A percentile compares a stretch with the other conserved stretches of the same genome.
These are phyloP conservation scores for Sturnira hondurensis DNA, from an alignment of 2,113 vertebrate genomes.

Conservation along the genomic window DNA sequence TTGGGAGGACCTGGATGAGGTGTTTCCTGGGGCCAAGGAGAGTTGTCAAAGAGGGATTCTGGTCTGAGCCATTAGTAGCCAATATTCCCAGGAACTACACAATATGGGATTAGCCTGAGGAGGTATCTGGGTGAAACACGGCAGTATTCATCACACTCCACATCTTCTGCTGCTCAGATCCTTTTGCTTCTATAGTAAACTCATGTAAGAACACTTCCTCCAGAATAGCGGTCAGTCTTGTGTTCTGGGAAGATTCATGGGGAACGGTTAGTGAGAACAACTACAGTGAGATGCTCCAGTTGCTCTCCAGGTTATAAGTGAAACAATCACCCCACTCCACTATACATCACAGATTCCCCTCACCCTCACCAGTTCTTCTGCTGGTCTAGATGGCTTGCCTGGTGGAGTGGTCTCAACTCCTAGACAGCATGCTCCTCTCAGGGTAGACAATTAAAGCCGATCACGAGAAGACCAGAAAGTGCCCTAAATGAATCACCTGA, in stretches of 20 bases:
- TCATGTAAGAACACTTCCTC: neutral
- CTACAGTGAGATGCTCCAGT: no score
- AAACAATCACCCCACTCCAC: neutral
- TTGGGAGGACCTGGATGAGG: neutral
- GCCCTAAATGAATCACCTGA: neutral
- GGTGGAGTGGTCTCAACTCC: neutral
- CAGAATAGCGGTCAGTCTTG: neutral
- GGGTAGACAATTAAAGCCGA: neutral
- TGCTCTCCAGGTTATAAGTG: neutral
- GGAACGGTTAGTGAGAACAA: neutral
- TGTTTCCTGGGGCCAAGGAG: neutral
- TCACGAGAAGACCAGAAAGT: neutral
- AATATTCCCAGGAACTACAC: neutral
- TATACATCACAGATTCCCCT: neutral
- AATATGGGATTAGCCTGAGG: neutral
- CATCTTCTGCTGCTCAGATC: neutral
- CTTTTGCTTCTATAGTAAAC: neutral
- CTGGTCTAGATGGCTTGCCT: neutral
- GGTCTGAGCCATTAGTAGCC: neutral
- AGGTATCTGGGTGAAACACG: neutral
- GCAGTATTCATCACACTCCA: neutral
- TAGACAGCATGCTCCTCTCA: neutral
- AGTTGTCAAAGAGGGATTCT: neutral
- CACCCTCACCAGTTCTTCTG: neutral
- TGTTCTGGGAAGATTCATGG: neutral